Conservation (phyloP, 2,113 vertebrate species). For the Ceratotherium simum region DNA sequence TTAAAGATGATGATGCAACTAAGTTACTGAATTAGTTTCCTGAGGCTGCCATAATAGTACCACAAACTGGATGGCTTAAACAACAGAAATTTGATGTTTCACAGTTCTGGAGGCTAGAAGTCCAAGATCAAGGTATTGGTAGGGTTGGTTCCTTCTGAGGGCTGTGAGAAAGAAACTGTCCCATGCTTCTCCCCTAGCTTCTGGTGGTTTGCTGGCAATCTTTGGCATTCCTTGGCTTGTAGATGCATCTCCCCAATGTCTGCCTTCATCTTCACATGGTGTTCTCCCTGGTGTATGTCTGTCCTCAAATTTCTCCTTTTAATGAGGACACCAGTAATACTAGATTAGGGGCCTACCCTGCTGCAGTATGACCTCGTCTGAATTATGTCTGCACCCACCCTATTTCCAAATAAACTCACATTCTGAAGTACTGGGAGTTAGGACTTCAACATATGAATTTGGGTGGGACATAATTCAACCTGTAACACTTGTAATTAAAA, state of each 20-base stretch:
- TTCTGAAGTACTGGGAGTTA: background rate
- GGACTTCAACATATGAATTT: background rate
- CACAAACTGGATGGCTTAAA: background rate
- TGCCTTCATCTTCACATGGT: background rate
- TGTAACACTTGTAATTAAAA: background rate
- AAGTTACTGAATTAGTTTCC: background rate
- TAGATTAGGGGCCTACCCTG: background rate
- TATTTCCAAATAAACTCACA: background rate
- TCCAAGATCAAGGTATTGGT: background rate
- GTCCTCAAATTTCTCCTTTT: background rate
- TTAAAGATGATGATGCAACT: background rate
- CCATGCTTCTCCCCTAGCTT: background rate
- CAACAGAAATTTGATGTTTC: background rate
- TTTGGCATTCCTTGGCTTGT: background rate
- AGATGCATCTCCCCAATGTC: background rate
- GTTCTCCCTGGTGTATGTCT: background rate
- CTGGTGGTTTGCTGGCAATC: background rate
- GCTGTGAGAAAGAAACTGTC: background rate
- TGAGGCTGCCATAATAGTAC: background rate
- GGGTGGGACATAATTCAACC: background rate
- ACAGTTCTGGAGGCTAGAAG: background rate
- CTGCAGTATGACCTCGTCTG: background rate
- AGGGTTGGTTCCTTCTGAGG: background rate
- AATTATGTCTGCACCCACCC: background rate
- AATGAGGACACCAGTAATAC: background rate